These are phyloP conservation scores for Acrobasis consociella DNA, from an alignment of 2,888 invertebrate species.

Conservation along the genomic window DNA sequence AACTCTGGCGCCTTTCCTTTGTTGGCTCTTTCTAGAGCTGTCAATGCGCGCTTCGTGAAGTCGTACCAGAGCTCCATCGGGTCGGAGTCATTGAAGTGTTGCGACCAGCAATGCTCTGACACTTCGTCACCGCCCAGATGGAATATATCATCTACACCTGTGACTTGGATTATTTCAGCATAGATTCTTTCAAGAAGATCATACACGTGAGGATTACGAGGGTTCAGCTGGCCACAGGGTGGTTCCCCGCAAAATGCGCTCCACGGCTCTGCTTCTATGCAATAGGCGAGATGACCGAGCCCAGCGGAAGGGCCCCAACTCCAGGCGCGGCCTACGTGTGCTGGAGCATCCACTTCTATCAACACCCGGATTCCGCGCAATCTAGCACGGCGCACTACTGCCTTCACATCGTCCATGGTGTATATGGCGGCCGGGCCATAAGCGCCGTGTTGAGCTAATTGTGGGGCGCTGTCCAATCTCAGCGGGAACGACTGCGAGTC, in stretches of 20 bases:
- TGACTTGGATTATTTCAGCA: slow-evolving; percentile 87
- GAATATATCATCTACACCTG: slow-evolving; percentile 89
- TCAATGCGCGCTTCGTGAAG: slow-evolving; percentile 86
- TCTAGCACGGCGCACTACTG: slow-evolving; percentile 89
- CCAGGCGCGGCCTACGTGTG: slow-evolving; percentile 94
- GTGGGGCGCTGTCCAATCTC: slow-evolving; percentile 88
- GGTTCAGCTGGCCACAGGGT: slow-evolving; percentile 93
- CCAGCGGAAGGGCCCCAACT: slow-evolving; percentile 90
- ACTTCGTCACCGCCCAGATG: slow-evolving; percentile 94
- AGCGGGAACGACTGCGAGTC: slow-evolving; percentile 97
- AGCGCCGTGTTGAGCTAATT: slow-evolving; percentile 92
- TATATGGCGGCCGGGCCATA: slow-evolving; percentile 91
- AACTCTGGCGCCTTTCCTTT: slow-evolving; percentile 80
- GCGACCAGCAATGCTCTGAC: slow-evolving; percentile 90
- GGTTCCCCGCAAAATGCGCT: slow-evolving; percentile 91
- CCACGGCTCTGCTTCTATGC: slow-evolving; percentile 92
- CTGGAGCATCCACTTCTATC: slow-evolving; percentile 95
- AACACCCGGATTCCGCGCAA: slow-evolving; percentile 93
- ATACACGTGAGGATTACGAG: slow-evolving; percentile 90
- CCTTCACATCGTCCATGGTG: slow-evolving; percentile 86
- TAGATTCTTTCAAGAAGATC: slow-evolving; percentile 88
- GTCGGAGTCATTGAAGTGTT: slow-evolving; percentile 88
- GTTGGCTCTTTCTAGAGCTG: slow-evolving; percentile 84
- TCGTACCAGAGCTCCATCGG: slow-evolving; percentile 91
- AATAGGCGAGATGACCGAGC: slow-evolving; percentile 90